Conservation (phyloP, 2,888 invertebrate genomes). For the Cephus sareptanus region DNA sequence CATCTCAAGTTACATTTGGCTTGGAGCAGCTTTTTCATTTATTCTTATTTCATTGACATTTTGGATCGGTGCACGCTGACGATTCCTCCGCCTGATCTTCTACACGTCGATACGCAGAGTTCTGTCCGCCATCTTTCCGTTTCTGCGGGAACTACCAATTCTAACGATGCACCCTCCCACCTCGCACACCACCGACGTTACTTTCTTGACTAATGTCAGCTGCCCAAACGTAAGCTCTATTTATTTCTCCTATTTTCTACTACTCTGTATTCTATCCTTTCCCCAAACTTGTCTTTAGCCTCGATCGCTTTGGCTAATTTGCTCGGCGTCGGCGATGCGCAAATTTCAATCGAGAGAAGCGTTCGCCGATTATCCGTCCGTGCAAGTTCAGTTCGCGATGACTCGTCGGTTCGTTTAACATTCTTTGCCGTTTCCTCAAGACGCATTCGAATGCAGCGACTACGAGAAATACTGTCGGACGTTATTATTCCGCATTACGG, state of each 20-base stretch:
- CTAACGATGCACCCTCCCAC: too few species aligned
- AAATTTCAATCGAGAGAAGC: background rate
- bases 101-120: background rate
- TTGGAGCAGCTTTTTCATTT: background rate
- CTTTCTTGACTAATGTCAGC: background rate
- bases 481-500: too few species aligned
- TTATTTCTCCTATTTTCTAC: too few species aligned
- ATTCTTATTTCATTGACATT: background rate
- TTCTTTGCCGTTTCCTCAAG: too few species aligned
- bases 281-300: too few species aligned
- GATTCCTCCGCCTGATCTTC: background rate
- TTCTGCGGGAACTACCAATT: too few species aligned
- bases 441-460: too few species aligned
- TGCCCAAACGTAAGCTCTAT: too few species aligned
- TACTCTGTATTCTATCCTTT: background rate
- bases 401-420: too few species aligned
- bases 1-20: constrained; percentile 11
- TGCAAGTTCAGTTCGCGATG: too few species aligned
- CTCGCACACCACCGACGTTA: background rate
- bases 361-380: too few species aligned
- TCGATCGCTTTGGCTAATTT: background rate
- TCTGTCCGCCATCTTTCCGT: background rate
- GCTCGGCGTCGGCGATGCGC: background rate
- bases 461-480: too few species aligned
- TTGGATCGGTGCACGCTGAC: background rate